Evolutionary conservation across 2,888 invertebrate species (phyloP), one percentile per base, ranked within the genome.

Genomic region (Gortyna flavago): DNA sequence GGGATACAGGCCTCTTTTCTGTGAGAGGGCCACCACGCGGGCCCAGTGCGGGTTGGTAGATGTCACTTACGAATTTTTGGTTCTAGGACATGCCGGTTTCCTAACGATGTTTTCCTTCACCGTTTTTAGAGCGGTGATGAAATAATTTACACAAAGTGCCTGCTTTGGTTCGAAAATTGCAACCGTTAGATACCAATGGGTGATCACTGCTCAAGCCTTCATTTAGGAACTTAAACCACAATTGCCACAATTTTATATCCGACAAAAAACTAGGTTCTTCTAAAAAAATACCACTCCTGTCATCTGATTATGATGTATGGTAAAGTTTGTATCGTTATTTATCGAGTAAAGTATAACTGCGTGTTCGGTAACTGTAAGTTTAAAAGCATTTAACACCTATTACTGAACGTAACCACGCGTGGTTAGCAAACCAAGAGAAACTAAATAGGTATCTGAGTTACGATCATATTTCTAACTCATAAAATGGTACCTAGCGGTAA

Each of bases 351-450:
- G 32, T 77, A 61, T 73, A 83, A 72, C 64, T 85, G 65, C 71
- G 65, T 80, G 80, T 77, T 74, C 62, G 35, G 57, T 85, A 77
- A 85, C 64, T 72, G 51, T 44, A 54, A 71, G 67, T 73, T 72
- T 77, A 72, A 62, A 79, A 81, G 72, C 72, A 77, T 85, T 84
- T 84, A 81, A 64, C 85, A 74, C 71, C 74, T 85, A 72, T 81
- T 84, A 84, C 68, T 38, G 54, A n/a, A 64, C 35, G 72, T 85
- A 73, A 41, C 70, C 66, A 78, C 62, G 83, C 75, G 78, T 78
- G 70, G 70, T 77, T 69, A 48, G 57, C 38, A 54, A 62, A 74
- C 70, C 41, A 44, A 81, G 64, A 85, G 72, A 69, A 65, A 83
- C 61, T 69, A 66, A 48, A 35, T 57, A 64, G 8, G 16, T 64